Percentiles rank a stretch among this genome's conserved stretches.
Evolutionary conservation across 2,113 vertebrate genomes (phyloP).

Genomic region (Pycnonotus jocosus): DNA sequence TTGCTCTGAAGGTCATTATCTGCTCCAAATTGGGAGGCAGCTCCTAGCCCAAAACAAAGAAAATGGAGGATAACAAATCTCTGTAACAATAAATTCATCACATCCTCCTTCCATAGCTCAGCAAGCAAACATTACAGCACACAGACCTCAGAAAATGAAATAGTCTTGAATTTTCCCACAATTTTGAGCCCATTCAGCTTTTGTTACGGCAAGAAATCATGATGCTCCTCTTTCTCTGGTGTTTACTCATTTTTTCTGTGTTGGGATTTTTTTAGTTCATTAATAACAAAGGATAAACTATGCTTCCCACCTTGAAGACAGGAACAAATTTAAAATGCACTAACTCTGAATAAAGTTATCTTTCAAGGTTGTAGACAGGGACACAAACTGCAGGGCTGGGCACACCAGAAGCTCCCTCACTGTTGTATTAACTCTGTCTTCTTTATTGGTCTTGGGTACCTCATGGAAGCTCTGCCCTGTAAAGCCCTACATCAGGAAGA

Average conservation of each 20-base stretch:
- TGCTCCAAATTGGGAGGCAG: not conserved
- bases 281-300: not conserved
- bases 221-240: not conserved
- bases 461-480: not conserved
- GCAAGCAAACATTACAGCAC: not conserved
- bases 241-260: accelerated
- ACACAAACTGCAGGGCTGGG: not conserved
- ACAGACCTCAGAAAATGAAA: not conserved
- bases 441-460: not conserved
- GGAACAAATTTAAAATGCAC: not conserved
- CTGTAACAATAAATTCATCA: not conserved
- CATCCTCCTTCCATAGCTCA: not conserved
- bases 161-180: not conserved
- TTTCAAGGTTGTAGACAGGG: not conserved
- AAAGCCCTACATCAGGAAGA: not conserved
- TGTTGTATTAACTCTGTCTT: not conserved
- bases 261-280: not conserved
- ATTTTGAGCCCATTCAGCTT: not conserved
- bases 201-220: not conserved
- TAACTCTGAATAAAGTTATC: not conserved
- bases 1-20: not conserved
- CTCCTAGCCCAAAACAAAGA: not conserved
- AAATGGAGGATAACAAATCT: not conserved
- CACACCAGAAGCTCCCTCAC: not conserved
- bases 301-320: not conserved